These are phyloP conservation scores for Nomia melanderi DNA, from an alignment of 1,140 invertebrate genomes.

Conservation along the genomic window DNA sequence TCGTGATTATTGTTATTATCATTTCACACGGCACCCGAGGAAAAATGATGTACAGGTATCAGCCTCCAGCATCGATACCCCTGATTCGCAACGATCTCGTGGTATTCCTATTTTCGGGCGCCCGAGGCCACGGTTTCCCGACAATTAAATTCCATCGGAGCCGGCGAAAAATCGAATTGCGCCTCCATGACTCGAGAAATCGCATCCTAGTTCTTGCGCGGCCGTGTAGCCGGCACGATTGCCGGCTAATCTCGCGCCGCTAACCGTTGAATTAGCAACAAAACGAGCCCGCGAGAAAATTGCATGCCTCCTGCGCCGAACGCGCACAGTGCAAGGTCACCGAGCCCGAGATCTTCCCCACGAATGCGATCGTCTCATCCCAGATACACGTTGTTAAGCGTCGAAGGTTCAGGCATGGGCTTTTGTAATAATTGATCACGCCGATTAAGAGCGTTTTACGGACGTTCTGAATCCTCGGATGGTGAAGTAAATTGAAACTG, in stretches of 20 bases:
- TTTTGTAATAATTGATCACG: too few species aligned
- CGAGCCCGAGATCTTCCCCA: conserved; percentile 42
- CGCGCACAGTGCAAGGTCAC: conserved; percentile 55
- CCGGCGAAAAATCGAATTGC: conserved; percentile 29
- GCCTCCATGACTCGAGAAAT: conserved; percentile 51
- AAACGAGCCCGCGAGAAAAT: conserved; percentile 59
- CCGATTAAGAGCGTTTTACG: too few species aligned
- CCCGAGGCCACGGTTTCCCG: not conserved
- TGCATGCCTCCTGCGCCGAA: conserved; percentile 47
- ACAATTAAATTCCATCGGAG: conserved; percentile 40
- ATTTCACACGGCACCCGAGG: too few species aligned
- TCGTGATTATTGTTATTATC: too few species aligned
- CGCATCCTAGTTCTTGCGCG: conserved; percentile 49
- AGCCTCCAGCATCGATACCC: not conserved
- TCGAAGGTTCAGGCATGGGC: too few species aligned
- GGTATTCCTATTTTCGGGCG: not conserved
- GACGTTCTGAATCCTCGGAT: too few species aligned
- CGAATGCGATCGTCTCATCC: conserved; percentile 65
- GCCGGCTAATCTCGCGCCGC: conserved; percentile 49
- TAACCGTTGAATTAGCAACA: conserved; percentile 63
- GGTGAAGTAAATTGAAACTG: too few species aligned
- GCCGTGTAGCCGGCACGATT: conserved; percentile 34
- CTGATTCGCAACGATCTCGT: not conserved
- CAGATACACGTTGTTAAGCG: conserved; percentile 23
- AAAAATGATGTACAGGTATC: too few species aligned